These are phyloP conservation scores for Wiebesia pumilae DNA, from an alignment of 1,140 invertebrate genomes.

Conservation along the genomic window DNA sequence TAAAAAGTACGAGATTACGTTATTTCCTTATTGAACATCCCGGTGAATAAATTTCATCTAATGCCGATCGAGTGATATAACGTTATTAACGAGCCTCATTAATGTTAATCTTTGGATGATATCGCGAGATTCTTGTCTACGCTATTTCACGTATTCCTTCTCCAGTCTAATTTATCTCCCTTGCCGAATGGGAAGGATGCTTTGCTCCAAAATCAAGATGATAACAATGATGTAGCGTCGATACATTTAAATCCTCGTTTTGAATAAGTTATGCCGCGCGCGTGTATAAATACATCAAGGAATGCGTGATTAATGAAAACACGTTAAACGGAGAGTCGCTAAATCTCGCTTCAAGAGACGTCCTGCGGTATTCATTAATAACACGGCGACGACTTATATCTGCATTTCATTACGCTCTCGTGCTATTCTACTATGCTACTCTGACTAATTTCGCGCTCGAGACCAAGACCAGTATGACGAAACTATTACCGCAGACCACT, in stretches of 20 bases:
- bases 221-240: background rate
- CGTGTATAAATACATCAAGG: background rate
- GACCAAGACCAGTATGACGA: background rate
- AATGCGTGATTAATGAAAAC: background rate
- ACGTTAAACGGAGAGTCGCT: no score
- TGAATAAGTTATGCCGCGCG: background rate
- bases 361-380: background rate
- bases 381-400: background rate
- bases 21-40: background rate
- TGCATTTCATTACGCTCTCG: conserved; percentile 1
- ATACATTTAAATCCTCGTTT: background rate
- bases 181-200: background rate
- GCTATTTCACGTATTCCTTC: background rate
- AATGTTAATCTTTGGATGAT: conserved; percentile 6
- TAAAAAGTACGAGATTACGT: background rate
- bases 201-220: background rate
- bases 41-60: background rate
- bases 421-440: no score
- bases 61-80: background rate
- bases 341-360: background rate
- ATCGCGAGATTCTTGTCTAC: background rate
- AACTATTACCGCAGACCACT: background rate
- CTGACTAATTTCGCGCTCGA: background rate
- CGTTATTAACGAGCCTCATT: conserved; percentile 29
- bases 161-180: background rate